Conservation (phyloP, 2,113 vertebrate genomes). For the Bubalus kerabau region DNA sequence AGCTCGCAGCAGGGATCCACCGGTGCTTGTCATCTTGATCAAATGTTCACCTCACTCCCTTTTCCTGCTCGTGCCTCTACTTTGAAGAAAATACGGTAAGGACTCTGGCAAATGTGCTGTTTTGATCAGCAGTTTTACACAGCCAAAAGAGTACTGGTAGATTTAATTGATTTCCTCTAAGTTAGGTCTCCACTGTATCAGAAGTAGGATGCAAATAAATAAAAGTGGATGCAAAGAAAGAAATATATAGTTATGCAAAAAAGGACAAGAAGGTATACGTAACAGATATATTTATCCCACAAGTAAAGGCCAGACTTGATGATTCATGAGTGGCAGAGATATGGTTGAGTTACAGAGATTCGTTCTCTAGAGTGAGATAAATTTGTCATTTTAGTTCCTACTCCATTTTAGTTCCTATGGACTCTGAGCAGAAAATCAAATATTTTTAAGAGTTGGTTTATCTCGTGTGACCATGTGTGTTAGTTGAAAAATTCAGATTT, state of each 20-base stretch:
- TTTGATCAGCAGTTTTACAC: conserved; percentile 47
- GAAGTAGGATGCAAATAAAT: conserved; percentile 73
- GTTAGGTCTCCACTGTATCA: conserved; percentile 74
- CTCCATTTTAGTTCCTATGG: conserved; percentile 40
- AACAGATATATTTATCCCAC: conserved; percentile 81
- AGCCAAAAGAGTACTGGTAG: conserved; percentile 62
- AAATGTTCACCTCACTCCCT: conserved; percentile 69
- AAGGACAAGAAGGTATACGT: conserved; percentile 75
- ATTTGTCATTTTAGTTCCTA: conserved; percentile 67
- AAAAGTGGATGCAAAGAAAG: conserved; percentile 77
- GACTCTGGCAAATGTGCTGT: conserved; percentile 40
- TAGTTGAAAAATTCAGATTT: neutral
- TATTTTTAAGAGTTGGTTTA: conserved; percentile 49
- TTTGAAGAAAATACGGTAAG: conserved; percentile 58
- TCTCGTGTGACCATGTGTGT: neutral
- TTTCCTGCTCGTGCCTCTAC: conserved; percentile 58
- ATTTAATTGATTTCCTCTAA: conserved; percentile 77
- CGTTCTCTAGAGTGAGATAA: conserved; percentile 78
- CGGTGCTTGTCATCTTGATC: conserved; percentile 76
- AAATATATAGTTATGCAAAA: conserved; percentile 74
- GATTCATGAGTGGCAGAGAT: conserved; percentile 80
- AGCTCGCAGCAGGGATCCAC: conserved; percentile 68
- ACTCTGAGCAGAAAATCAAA: conserved; percentile 69
- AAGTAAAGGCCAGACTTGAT: conserved; percentile 73
- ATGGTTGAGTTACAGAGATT: conserved; percentile 74